Base-by-base conservation (phyloP, 2,113 vertebrate species). In the Stigmatopora nigra region DNA sequence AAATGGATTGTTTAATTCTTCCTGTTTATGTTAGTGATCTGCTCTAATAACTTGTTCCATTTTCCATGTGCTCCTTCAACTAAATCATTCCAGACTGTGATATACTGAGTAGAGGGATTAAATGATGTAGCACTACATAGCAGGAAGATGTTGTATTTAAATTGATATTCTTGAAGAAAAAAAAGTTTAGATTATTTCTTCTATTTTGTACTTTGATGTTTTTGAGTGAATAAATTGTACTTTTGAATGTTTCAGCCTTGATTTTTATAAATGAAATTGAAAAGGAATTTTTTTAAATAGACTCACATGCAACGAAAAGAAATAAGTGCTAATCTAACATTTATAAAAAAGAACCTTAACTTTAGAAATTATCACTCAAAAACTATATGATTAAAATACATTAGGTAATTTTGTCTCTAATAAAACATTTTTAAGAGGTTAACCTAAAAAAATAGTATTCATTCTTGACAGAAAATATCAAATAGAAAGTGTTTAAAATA, bases 1-100 rank as follows among this genome's bases (percentile, higher is more conserved):
- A 38, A 31, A n/a, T 59, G 16, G 35, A 16, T 11, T 36, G 6
- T 36, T 9, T 58, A 17, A 9, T 36, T 41, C 36, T 60, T 60
- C 15, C 57, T 51, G 4, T 65, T 65, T 64, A 67, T 52, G 55
- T 38, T 31, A 31, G 46, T 72, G 59, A 71, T 19, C 52, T 53
- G 52, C 16, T 63, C 53, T n/a, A 17, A 49, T 38, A 67, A 62
- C 35, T 20, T 36, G 17, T 60, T 60, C 22, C 20, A 16, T 19
- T 15, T 71, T 51, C 38, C 36, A 65, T n/a, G 60, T 52, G 58
- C 62, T 73, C 63, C 53, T 47, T 6, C 36, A 51, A 72, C 63
- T 48, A 0, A 76, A 81, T 76, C 71, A 83, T 83, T 87, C 81
- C 79, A 73, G 65, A 78, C 64, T 62, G 61, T 62, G 20, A 67